phyloP scores from a whole-genome alignment of 2,888 invertebrate species.

The Dryococelus australis region DNA sequence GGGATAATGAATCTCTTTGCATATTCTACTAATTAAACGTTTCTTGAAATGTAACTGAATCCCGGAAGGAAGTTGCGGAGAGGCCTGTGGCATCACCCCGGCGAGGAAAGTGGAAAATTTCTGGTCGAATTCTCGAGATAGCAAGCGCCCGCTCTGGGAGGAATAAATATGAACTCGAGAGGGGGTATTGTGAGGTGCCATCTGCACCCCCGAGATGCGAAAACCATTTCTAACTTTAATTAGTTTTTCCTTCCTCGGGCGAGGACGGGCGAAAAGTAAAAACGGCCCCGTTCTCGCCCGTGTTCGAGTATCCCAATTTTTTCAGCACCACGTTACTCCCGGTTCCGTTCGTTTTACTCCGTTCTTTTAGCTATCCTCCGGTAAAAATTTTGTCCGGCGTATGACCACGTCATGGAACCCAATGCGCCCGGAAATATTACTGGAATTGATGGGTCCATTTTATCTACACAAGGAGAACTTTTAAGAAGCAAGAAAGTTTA shows the following conservation, averaged over 20 bases:
- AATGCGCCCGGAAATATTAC: too few species aligned
- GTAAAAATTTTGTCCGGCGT: not conserved
- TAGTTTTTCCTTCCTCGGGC: not conserved
- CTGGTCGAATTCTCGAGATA: not conserved
- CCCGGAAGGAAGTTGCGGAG: not conserved
- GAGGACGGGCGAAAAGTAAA: not conserved
- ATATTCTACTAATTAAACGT: not conserved
- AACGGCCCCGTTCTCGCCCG: not conserved
- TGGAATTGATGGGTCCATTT: too few species aligned
- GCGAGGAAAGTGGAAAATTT: not conserved
- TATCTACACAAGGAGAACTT: too few species aligned
- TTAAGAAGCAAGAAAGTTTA: too few species aligned
- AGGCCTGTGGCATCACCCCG: not conserved
- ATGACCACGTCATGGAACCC: too few species aligned
- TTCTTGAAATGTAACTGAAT: conserved; percentile 10
- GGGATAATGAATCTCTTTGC: conserved; percentile 10
- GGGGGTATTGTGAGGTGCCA: not conserved
- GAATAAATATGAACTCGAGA: not conserved
- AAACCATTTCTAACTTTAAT: conserved; percentile 10
- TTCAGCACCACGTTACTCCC: not conserved
- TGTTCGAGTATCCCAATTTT: not conserved
- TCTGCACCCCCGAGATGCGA: conserved; percentile 1
- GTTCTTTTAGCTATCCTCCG: not conserved
- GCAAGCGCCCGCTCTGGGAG: not conserved
- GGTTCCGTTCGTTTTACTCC: not conserved